A percentile compares a stretch with the other conserved stretches of the same genome.
These are phyloP conservation scores for Pavo muticus DNA, from an alignment of 2,113 vertebrate species.

Conservation along the genomic window DNA sequence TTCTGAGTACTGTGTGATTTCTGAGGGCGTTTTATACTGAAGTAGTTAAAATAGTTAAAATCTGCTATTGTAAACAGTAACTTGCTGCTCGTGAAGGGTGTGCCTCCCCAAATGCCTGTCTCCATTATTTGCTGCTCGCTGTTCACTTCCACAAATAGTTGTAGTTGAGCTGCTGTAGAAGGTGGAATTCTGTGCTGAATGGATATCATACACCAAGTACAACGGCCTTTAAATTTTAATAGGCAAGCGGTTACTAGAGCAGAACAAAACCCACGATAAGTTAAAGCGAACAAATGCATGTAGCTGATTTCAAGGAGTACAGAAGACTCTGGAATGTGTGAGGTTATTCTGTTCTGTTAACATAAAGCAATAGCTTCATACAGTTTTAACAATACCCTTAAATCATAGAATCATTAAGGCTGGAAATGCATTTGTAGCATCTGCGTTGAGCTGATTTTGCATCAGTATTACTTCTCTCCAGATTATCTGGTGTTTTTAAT, in stretches of 20 bases:
- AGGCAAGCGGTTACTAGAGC: background rate
- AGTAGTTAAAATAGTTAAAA: slow-evolving; percentile 33
- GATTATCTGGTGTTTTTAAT: slow-evolving; percentile 13
- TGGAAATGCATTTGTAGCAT: background rate
- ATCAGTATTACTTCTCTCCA: background rate
- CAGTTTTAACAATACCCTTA: slow-evolving; percentile 12
- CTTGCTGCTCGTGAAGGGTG: slow-evolving; percentile 10
- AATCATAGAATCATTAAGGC: background rate
- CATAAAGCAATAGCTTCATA: background rate
- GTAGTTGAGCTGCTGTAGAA: slow-evolving; percentile 22
- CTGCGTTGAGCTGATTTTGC: slow-evolving; percentile 14
- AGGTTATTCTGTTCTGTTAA: background rate
- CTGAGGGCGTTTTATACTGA: background rate
- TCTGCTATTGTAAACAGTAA: background rate
- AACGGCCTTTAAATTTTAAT: slow-evolving; percentile 3
- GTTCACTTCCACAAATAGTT: slow-evolving; percentile 54
- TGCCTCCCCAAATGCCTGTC: slow-evolving; percentile 44
- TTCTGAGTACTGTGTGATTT: background rate
- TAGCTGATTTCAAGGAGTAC: background rate
- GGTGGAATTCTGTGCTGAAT: background rate
- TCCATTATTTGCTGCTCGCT: slow-evolving; percentile 50
- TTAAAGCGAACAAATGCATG: background rate
- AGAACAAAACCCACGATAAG: background rate
- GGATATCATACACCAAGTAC: background rate
- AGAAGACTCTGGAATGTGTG: background rate